Percentiles rank a stretch among this genome's conserved stretches.
phyloP scores from a whole-genome alignment of 2,113 vertebrate species.

The Tachycineta bicolor region DNA sequence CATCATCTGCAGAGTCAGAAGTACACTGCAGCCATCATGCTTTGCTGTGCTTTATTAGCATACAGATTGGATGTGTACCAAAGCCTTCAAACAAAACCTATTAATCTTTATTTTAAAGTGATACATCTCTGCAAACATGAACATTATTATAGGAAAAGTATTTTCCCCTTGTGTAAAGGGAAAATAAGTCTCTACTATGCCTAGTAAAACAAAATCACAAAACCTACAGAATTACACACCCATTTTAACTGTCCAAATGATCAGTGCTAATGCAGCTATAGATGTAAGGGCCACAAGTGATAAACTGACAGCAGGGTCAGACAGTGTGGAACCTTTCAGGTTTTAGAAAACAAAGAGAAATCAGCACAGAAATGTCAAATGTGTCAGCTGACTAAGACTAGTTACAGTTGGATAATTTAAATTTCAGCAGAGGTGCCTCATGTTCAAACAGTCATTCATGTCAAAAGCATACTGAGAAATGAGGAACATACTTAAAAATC shows the following conservation, averaged over 20 bases:
- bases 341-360: neutral
- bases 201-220: neutral
- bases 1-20: neutral
- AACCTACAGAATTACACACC: neutral
- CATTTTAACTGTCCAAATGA: neutral
- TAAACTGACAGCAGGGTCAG: neutral
- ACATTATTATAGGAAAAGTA: neutral
- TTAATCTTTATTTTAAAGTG: neutral
- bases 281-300: neutral
- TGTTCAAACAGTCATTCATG: neutral
- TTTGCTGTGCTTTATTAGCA: neutral
- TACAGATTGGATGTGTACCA: neutral
- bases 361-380: neutral
- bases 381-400: neutral
- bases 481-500: neutral
- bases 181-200: neutral
- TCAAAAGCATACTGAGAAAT: neutral
- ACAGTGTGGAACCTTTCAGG: neutral
- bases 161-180: conserved; percentile 8
- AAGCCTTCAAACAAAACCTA: neutral
- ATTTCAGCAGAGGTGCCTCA: neutral
- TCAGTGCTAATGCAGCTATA: neutral
- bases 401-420: neutral
- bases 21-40: neutral
- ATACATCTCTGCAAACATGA: neutral